Evolutionary conservation across 1,140 invertebrate genomes (phyloP).

Genomic region (Heliconius himera): DNA sequence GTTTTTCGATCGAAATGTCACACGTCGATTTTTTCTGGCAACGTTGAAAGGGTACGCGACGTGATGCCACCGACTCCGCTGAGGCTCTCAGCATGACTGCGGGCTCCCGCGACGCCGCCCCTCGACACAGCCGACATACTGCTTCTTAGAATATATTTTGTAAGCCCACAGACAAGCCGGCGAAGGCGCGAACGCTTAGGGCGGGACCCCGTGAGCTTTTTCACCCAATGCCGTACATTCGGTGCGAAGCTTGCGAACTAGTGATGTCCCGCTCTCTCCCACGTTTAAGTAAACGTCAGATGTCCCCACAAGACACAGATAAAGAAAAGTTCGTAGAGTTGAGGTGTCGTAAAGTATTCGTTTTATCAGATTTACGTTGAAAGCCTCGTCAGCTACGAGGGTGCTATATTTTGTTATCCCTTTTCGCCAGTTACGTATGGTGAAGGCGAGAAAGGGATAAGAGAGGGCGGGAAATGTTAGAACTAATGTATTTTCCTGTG

Average conservation of each 20-base stretch:
- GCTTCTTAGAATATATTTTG: constrained; percentile 74
- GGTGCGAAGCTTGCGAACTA: constrained; percentile 35
- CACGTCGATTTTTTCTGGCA: constrained; percentile 68
- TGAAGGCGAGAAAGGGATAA: constrained; percentile 49
- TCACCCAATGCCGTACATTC: constrained; percentile 61
- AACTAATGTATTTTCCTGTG: constrained; percentile 80
- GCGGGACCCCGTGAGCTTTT: constrained; percentile 65
- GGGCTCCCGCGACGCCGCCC: constrained; percentile 77
- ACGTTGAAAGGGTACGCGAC: constrained; percentile 68
- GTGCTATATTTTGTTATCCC: constrained; percentile 54
- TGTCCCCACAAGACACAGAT: constrained; percentile 45
- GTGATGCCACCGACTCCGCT: constrained; percentile 73
- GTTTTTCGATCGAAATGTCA: constrained; percentile 67
- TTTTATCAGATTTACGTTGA: constrained; percentile 80
- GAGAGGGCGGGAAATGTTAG: constrained; percentile 68
- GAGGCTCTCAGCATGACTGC: constrained; percentile 80
- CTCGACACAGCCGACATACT: constrained; percentile 72
- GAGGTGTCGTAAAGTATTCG: constrained; percentile 72
- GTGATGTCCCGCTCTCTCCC: constrained; percentile 53
- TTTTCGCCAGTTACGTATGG: constrained; percentile 36
- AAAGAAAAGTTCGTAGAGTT: constrained; percentile 74
- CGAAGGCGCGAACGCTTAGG: constrained; percentile 68
- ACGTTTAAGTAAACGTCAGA: constrained; percentile 26
- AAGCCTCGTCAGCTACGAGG: constrained; percentile 76
- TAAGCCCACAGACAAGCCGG: constrained; percentile 45